Evolutionary conservation across 2,888 invertebrate genomes (phyloP), one percentile per base, ranked within the genome.

Genomic region (Calameuta pallipes): DNA sequence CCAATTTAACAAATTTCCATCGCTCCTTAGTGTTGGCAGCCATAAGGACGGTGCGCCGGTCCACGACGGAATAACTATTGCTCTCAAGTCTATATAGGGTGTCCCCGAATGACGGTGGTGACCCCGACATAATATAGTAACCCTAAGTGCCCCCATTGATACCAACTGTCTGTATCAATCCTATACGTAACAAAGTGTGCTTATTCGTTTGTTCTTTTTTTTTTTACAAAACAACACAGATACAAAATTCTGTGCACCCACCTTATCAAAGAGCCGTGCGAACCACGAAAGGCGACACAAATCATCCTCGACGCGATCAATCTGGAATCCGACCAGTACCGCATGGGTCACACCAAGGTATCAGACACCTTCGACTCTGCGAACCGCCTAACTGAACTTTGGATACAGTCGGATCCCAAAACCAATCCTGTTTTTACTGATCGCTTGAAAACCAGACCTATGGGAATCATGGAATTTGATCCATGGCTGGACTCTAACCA

Each of bases 201-300:
- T 68, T 33, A 33, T 4, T 75, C 11, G 6, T 23, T 41, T 41
- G 34, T 76, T 36, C 35, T 56, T 36, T 78, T 79, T 75, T 31
- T 56, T 37, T 75, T 78, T 80, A 80, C 76, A 74, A 82, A 79
- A 89, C 91, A 93, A 94, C 94, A 94, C 96, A 98, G 98, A 96
- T 99, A 99, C 96, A 98, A 98, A 95, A 98, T 99, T 95, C 96
- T 99, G 95, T 98, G 98, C 94, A 97, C 98, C 92, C 96, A 96
- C 93, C 95, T 94, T 92, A 92, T 97, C 92, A 95, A 94, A 94
- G 95, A 95, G 87, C 93, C 94, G 87, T 94, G 94, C 92, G 93
- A 95, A 85, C 94, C 95, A 83, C 94, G 95, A 93, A 96, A 96
- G 93, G 96, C 96, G 88, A 95, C 97, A 84, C 94, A 94, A 92